Conservation (phyloP, 2,888 invertebrate genomes). For the Nomada flava region DNA sequence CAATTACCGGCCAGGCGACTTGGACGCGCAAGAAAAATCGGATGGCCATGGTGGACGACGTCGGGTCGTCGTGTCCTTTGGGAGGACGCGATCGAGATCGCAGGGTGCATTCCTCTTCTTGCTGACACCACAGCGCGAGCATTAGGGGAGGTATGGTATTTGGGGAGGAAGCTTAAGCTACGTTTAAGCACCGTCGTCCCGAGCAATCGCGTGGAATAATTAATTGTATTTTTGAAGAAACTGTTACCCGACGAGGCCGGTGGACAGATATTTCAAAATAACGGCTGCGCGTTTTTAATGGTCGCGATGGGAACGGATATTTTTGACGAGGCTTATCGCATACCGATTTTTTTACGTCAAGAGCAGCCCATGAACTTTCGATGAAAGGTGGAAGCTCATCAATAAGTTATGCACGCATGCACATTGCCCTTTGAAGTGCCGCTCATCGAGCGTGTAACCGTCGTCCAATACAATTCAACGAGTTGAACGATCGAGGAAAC, state of each 20-base stretch:
- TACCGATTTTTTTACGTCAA: constrained; percentile 56
- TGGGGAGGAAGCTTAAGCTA: no score
- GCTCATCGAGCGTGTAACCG: constrained; percentile 57
- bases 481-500: constrained; percentile 47
- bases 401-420: constrained; percentile 67
- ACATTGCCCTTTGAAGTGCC: constrained; percentile 66
- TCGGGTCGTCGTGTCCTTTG: constrained; percentile 14
- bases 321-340: constrained; percentile 45
- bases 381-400: constrained; percentile 67
- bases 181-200: no score
- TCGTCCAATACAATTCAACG: constrained; percentile 61
- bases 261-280: not conserved
- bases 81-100: constrained; percentile 25
- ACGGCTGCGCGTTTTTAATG: not conserved
- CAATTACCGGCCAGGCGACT: constrained; percentile 53
- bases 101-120: constrained; percentile 46
- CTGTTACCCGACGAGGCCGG: not conserved
- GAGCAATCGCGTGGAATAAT: not conserved
- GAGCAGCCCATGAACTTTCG: constrained; percentile 57
- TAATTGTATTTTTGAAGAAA: not conserved
- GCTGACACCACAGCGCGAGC: not conserved
- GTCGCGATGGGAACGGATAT: constrained; percentile 9
- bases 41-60: constrained; percentile 14
- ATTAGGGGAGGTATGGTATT: no score
- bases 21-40: constrained; percentile 58